Evolutionary conservation across 2,113 vertebrate genomes (phyloP), one percentile per base, ranked within the genome.

Genomic region (Turnix velox): DNA sequence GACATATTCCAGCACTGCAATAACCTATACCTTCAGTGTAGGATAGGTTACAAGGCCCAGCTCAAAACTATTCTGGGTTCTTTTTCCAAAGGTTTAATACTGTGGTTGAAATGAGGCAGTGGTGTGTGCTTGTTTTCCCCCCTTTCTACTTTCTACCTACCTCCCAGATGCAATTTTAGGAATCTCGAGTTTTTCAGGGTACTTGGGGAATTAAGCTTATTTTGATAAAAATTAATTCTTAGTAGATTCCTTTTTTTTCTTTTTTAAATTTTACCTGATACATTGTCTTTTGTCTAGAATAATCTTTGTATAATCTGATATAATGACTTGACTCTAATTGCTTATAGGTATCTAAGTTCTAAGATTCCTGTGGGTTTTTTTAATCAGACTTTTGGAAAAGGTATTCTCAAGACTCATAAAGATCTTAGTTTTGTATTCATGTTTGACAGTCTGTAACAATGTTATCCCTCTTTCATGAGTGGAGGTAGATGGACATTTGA

Each of bases 151-250:
- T 57, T 20, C n/a, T 25, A 49, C 28, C 8, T 5, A 10, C 8
- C 2, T 4, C 14, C 1, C 0, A 11, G 42, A 27, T 52, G 18
- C 18, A 17, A 8, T 51, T 48, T 22, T 68, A 59, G 31, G n/a
- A 66, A 46, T 78, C 17, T 23, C 57, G 25, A 37, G 15, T 2
- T 84, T 88, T 66, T 52, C 46, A 49, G 31, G 18, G 42, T 61
- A 22, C 25, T 45, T 43, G 43, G 27, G 11, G 2, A 45, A 73
- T 80, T 30, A 20, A 43, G 10, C 18, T 78, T 75, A 42, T 66
- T 87, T 88, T 76, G 67, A n/a, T 78, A 65, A 77, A 88, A 72
- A 23, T 62, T 11, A 51, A 58, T 61, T 59, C 39, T 51, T 61
- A 35, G 7, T 76, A 28, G 15, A 7, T 59, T 6, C 35, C 27